Evolutionary conservation across 92 coral and sea anemone genomes (phyloP), one percentile per base, ranked within the genome.

Genomic region (Isaurus tuberculatus): DNA sequence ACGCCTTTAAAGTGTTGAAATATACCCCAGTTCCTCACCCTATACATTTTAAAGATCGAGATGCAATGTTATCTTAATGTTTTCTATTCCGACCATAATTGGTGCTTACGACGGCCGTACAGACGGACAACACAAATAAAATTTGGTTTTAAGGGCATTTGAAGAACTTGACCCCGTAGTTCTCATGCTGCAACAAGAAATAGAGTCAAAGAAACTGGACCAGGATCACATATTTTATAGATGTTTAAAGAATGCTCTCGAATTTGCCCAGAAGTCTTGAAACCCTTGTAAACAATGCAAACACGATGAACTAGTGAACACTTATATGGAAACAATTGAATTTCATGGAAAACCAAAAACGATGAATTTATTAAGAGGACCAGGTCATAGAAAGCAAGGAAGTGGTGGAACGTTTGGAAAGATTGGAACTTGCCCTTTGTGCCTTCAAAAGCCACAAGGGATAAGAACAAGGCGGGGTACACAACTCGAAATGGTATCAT

Each of bases 321-420:
- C 65, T 16, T 86, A 20, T 7, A 67, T 65, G 68, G 86, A 80
- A 86, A 86, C 86, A 17, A 67, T 86, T 28, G 75, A 80, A 60
- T 71, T 80, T 73, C 53, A 71, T 61, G 86, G 89, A 29, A 86
- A 86, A 49, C 80, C 84, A 28, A 86, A 79, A 73, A 81, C 80
- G 29, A 81, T 86, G 48, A 86, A 86, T 70, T 53, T 86, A 74
- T 61, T 80, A 42, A 79, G 89, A 29, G 89, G 89, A 19, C 86
- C 89, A 51, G 89, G 89, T 25, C 73, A 68, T 23, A 37, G 43
- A 55, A 74, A 74, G 25, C 86, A 79, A 43, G 81, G 81, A 60
- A n/a, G 85, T 57, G 90, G 86, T 70, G 90, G 86, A 40, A 71
- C 61, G 72, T 86, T 80, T 80, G 81, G 86, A 86, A 86, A 71